Evolutionary conservation across 1,140 invertebrate species (phyloP).

Genomic region (Daktulosphaira vitifoliae): DNA sequence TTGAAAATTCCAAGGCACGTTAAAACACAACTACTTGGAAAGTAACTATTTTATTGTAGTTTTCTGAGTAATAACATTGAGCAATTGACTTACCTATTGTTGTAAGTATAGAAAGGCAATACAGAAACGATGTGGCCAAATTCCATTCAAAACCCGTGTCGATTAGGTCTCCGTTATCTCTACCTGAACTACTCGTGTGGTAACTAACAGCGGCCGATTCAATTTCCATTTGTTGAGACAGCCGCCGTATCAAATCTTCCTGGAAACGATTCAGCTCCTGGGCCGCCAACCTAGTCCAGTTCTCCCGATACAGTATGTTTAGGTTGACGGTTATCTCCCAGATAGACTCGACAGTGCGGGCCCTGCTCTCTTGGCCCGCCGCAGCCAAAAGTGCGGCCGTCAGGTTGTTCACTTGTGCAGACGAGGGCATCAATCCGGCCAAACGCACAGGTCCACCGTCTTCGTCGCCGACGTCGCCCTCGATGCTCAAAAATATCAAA

Average conservation of each 20-base stretch:
- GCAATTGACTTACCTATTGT: constrained; percentile 96
- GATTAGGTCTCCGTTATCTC: background rate
- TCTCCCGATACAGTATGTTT: constrained; percentile 88
- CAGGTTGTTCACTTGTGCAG: constrained; percentile 36
- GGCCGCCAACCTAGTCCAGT: constrained; percentile 80
- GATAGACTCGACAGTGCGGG: constrained; percentile 73
- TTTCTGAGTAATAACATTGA: too few relatives aligned
- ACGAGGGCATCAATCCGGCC: constrained; percentile 42
- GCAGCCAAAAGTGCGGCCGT: constrained; percentile 39
- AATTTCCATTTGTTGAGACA: constrained; percentile 59
- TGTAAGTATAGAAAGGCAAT: constrained; percentile 89
- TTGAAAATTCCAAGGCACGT: too few relatives aligned
- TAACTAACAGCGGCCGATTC: constrained; percentile 38
- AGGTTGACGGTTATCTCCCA: constrained; percentile 91
- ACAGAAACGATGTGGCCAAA: constrained; percentile 87
- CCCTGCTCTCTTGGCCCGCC: constrained; percentile 54
- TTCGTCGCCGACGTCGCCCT: constrained; percentile 54
- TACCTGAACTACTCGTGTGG: constrained; percentile 41
- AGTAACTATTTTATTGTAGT: too few relatives aligned
- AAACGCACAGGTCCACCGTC: constrained; percentile 30
- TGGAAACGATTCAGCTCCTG: constrained; percentile 84
- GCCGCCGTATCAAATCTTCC: constrained; percentile 67
- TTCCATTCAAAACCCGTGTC: constrained; percentile 60
- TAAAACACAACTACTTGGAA: too few relatives aligned
- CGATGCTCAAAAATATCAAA: constrained; percentile 84